A percentile compares a stretch with the other conserved stretches of the same genome.
These are phyloP conservation scores for Scomber japonicus DNA, from an alignment of 2,113 vertebrate species.

Conservation along the genomic window DNA sequence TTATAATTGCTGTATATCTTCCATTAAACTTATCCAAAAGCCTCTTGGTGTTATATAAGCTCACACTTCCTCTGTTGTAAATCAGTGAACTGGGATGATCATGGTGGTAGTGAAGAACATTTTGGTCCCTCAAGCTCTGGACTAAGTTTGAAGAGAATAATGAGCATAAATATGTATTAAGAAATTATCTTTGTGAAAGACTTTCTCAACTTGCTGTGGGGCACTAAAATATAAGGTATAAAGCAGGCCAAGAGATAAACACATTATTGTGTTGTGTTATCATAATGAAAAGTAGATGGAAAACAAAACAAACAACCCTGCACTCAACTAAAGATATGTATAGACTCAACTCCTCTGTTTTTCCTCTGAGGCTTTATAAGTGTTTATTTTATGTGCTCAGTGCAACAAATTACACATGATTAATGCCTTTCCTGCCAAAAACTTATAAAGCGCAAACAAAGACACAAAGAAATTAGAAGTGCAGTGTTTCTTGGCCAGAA, in stretches of 20 bases:
- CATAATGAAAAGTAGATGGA: constrained; percentile 11
- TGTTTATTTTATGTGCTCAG: constrained; percentile 16
- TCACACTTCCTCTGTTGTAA: not conserved
- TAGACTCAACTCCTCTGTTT: not conserved
- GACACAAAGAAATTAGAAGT: not conserved
- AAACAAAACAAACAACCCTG: constrained; percentile 9
- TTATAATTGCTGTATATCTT: not conserved
- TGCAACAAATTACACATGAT: not conserved
- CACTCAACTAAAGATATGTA: not conserved
- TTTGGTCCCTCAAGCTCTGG: constrained; percentile 18
- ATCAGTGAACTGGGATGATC: not conserved
- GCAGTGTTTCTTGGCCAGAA: not conserved
- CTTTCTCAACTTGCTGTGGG: not conserved
- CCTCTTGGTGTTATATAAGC: not conserved
- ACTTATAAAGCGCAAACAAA: not conserved
- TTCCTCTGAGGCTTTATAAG: not conserved
- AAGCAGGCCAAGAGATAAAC: not conserved
- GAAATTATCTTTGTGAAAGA: no score
- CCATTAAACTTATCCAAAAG: constrained; percentile 7
- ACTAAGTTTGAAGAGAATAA: constrained; percentile 9
- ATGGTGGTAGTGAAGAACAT: not conserved
- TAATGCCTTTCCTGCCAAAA: not conserved
- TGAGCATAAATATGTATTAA: constrained; percentile 7
- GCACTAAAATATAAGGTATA: not conserved
- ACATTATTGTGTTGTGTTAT: not conserved